These are phyloP conservation scores for Coreoperca whiteheadi DNA, from an alignment of 2,113 vertebrate genomes.

Conservation along the genomic window DNA sequence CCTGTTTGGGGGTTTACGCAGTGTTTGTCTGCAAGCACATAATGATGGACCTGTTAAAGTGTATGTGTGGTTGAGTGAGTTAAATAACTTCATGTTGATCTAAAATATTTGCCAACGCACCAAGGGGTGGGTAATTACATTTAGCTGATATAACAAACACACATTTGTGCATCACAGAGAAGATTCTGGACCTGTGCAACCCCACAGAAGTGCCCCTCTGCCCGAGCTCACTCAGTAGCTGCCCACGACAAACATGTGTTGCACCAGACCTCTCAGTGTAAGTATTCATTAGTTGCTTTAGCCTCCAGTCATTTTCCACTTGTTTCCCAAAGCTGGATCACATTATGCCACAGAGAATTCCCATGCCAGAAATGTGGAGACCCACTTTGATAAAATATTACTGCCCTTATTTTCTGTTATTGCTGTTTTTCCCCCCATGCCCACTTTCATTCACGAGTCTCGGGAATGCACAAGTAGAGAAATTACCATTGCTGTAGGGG, in stretches of 20 bases:
- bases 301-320: slow-evolving; percentile 85
- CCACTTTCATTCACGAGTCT: slow-evolving; percentile 64
- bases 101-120: slow-evolving; percentile 21
- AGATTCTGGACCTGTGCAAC: slow-evolving; percentile 24
- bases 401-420: slow-evolving; percentile 67
- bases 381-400: slow-evolving; percentile 81
- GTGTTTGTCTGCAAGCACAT: neutral
- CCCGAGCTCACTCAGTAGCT: slow-evolving; percentile 69
- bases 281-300: slow-evolving; percentile 82
- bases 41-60: slow-evolving; percentile 3
- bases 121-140: neutral
- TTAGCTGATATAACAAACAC: neutral
- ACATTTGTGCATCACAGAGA: slow-evolving; percentile 20
- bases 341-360: slow-evolving; percentile 81
- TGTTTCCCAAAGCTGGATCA: slow-evolving; percentile 82
- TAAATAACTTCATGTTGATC: neutral
- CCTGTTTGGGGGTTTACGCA: slow-evolving; percentile 8
- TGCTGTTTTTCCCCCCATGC: slow-evolving; percentile 46
- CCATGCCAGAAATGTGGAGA: slow-evolving; percentile 72
- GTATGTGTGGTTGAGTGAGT: neutral
- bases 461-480: slow-evolving; percentile 59
- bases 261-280: slow-evolving; percentile 73
- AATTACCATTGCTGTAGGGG: slow-evolving; percentile 43
- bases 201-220: slow-evolving; percentile 29
- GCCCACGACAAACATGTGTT: slow-evolving; percentile 76